phyloP scores from a whole-genome alignment of 2,888 invertebrate genomes.

The Luperina nickerlii region DNA sequence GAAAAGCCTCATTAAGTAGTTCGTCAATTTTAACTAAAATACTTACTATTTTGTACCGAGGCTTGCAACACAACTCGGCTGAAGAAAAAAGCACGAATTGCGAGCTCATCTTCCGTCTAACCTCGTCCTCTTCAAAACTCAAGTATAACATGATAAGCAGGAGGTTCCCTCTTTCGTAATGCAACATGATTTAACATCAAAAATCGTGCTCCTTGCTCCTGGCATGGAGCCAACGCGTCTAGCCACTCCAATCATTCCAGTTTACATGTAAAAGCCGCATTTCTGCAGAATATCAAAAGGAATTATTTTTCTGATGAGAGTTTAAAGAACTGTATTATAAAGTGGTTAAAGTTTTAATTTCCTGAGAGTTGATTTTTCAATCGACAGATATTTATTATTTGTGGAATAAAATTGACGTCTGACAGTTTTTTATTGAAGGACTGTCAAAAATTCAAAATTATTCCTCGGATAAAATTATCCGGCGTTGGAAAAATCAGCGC shows the following conservation, averaged over 20 bases:
- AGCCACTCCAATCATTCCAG: constrained; percentile 42
- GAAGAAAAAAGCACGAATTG: background rate
- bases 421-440: too few species aligned
- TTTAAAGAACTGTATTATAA: background rate
- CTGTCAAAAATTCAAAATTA: too few species aligned
- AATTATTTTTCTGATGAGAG: constrained; percentile 1
- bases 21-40: background rate
- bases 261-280: constrained; percentile 20
- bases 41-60: background rate
- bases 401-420: too few species aligned
- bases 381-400: too few species aligned
- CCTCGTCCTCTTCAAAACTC: constrained; percentile 19
- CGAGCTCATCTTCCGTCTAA: background rate
- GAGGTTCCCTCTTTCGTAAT: constrained; percentile 11
- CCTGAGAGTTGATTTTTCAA: too few species aligned
- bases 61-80: background rate
- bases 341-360: background rate
- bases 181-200: constrained; percentile 47
- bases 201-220: constrained; percentile 25
- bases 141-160: constrained; percentile 30
- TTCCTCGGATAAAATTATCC: too few species aligned
- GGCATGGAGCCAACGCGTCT: constrained; percentile 49
- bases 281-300: constrained; percentile 5
- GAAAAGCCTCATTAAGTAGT: too few species aligned
- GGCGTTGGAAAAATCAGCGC: too few species aligned